These are phyloP conservation scores for Poecilus cupreus DNA, from an alignment of 2,888 invertebrate species.

Conservation along the genomic window DNA sequence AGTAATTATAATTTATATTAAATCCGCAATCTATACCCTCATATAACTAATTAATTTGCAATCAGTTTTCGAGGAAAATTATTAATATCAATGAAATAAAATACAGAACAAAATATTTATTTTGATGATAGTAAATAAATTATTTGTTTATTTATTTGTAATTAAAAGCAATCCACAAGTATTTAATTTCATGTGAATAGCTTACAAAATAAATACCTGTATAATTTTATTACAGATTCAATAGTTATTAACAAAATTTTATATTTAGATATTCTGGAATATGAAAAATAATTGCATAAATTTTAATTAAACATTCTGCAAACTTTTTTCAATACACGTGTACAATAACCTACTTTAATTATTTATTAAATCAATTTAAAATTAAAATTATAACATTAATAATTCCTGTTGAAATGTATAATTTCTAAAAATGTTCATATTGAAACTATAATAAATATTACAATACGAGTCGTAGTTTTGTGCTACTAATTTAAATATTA, in stretches of 20 bases:
- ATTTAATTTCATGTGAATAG: constrained; percentile 19
- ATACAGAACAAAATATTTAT: constrained; percentile 26
- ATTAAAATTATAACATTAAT: no score
- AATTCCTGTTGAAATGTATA: no score
- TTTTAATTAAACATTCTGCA: constrained; percentile 15
- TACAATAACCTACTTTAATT: no score
- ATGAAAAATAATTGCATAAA: neutral
- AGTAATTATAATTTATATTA: constrained; percentile 24
- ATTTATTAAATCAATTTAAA: no score
- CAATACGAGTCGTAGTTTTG: no score
- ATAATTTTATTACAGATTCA: neutral
- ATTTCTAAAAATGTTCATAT: neutral
- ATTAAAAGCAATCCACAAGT: constrained; percentile 16
- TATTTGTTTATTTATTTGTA: constrained; percentile 36
- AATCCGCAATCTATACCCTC: neutral
- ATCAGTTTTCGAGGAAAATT: constrained; percentile 4
- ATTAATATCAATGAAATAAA: constrained; percentile 7
- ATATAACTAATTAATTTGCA: constrained; percentile 19
- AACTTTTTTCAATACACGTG: no score
- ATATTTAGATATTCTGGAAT: neutral
- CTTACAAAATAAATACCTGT: neutral
- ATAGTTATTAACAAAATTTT: neutral
- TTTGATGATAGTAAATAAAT: constrained; percentile 4
- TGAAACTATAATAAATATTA: no score
- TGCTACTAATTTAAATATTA: no score